Base-by-base conservation (phyloP, 2,797 vertebrate species). In the Loris lydekkerianus region DNA sequence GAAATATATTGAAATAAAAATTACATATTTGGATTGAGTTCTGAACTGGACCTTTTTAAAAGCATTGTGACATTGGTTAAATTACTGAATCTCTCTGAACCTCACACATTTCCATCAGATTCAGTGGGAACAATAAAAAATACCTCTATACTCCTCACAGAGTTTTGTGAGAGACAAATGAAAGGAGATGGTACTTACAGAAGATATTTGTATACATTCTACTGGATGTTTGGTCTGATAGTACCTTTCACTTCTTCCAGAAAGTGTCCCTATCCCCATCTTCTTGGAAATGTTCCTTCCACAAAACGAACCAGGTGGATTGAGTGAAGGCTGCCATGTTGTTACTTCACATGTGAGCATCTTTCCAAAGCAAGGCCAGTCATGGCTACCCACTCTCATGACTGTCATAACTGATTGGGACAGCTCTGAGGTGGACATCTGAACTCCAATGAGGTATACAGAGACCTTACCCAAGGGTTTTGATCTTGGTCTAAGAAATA, bases 71-170 rank as follows among this genome's bases (percentile, higher is more conserved):
- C 40, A n/a, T 91, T 70, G 9, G 5, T 75, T 60, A 80, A 61
- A 40, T 78, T 61, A n/a, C 7, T 73, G 70, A 18, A 31, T 46
- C 49, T 75, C 23, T 89, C 56, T 77, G 40, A 83, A 89, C 11
- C n/a, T 89, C 40, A 40, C 40, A 40, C 65, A 58, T 86, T 63
- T 31, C 46, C 40, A 85, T 69, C 31, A 69, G 65, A 37, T 17
- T 46, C 77, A 86, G 92, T 73, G 27, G 53, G 14, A 92, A 86
- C 27, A 86, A 73, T 40, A 61, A 93, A n/a, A 83, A 73, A 78
- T 0, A 1, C 3, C 25, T 15, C 15, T 60, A 17, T 1, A 29
- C 1, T 69, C 40, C 43, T 87, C 8, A 69, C 3, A 37, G 61
- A 56, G 34, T 43, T 53, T 85, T 46, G 13, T 31, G 13, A 86